phyloP scores from a whole-genome alignment of 2,888 invertebrate species.

The Aquatica leii region DNA sequence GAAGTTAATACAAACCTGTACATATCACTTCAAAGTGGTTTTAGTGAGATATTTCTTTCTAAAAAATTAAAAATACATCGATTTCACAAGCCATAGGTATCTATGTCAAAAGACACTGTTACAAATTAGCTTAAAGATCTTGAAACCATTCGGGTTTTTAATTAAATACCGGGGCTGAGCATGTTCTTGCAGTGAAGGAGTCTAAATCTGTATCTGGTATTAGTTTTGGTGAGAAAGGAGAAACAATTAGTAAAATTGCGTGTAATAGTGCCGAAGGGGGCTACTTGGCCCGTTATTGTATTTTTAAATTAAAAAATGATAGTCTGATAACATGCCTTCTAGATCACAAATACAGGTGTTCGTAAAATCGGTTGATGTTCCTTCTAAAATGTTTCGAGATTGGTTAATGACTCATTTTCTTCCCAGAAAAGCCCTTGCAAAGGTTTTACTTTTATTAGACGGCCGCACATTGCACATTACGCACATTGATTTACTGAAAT shows the following conservation, averaged over 20 bases:
- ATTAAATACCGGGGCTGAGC: background rate
- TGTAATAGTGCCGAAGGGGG: background rate
- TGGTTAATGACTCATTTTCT: background rate
- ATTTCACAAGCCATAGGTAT: background rate
- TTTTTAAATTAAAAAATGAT: slow-evolving; percentile 2
- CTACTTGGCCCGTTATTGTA: background rate
- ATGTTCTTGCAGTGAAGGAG: background rate
- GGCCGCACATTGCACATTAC: background rate
- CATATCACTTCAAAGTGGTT: too few species aligned
- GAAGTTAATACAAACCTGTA: too few species aligned
- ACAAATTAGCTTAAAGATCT: background rate
- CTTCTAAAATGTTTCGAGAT: background rate
- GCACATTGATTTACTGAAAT: background rate
- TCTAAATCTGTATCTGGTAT: background rate
- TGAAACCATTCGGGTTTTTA: background rate
- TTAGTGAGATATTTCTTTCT: background rate
- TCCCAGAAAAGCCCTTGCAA: background rate
- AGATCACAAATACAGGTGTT: background rate
- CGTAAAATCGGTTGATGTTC: background rate
- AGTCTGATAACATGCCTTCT: background rate
- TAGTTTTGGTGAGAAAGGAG: background rate
- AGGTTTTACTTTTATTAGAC: background rate
- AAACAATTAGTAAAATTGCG: background rate
- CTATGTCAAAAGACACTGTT: background rate
- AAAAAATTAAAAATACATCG: background rate